Evolutionary conservation across 2,797 vertebrate genomes (phyloP), one percentile per base, ranked within the genome.

Genomic region (Chanos chanos): DNA sequence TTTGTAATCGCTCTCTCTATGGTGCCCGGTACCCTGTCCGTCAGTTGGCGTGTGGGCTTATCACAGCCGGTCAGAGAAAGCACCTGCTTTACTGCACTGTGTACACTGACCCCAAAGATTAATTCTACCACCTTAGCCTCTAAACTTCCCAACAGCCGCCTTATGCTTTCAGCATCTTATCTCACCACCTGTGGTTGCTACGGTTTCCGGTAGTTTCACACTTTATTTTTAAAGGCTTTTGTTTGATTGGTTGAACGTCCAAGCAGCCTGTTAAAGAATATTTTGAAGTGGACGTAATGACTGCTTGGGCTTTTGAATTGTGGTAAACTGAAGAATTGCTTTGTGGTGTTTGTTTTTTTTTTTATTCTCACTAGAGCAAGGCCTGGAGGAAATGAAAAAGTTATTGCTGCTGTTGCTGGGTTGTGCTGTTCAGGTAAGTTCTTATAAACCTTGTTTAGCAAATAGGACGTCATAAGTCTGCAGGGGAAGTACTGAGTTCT

Each of bases 381-480:
- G 92, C 66, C 90, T 96, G 61, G 92, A 94, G 64, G 96, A 98
- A 86, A 82, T 95, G 81, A 94, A 92, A 78, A 98, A 97, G 59
- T 85, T 99, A 4, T 79, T 99, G 62, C 81, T 99, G 73, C 91
- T 99, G 62, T 81, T 99, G 40, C 83, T 99, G 18, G 96, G 96
- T 56, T 99, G 96, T 86, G 94, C 95, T 10, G 95, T 98, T 79
- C 95, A 98, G 92, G 95, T 97, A 78, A 83, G 50, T 71, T 39
- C 10, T n/a, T 10, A 34, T 25, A 12, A 16, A 6, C 50, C 36
- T 3, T 5, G 1, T n/a, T n/a, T n/a, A n/a, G n/a, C n/a, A n/a
- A n/a, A n/a, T n/a, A n/a, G n/a, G n/a, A n/a, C n/a, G n/a, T n/a
- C n/a, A n/a, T n/a, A n/a, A n/a, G n/a, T n/a, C n/a, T n/a, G n/a